Evolutionary conservation across 2,888 invertebrate species (phyloP), one percentile per base, ranked within the genome.

Genomic region (Himalopsyche kuldschensis): DNA sequence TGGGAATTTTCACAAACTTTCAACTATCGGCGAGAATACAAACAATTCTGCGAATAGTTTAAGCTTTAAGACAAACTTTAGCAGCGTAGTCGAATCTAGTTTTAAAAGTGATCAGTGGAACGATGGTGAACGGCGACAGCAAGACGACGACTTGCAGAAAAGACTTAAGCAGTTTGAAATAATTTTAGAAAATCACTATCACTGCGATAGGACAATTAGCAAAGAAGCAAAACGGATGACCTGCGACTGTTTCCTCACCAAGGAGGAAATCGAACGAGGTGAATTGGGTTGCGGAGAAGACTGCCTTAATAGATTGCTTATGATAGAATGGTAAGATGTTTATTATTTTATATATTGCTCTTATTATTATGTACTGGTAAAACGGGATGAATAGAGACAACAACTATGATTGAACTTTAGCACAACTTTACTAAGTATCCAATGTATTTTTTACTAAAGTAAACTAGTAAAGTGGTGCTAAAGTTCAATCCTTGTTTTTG

Each of bases 271-370:
- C 86, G 94, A 94, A 69, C 92, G 95, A 83, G 97, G 97, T 0
- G 96, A 97, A 88, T 90, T 94, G 85, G 98, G 97, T 11, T 99
- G 99, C 89, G 98, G 97, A 0, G 97, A 98, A 88, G 98, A 98
- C 90, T 99, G 99, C 90, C 93, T 99, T 47, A 99, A 99, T 92
- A 94, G 98, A 88, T 93, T 99, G 89, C 94, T 99, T n/a, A 97
- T 98, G 96, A 98, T 99, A 89, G 99, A 99, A 93, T 99, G 98
- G 97, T 97, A 92, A 91, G 90, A 35, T 11, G 41, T 0, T 78
- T 77, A 81, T 69, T 8, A 20, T 31, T 30, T 82, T 76, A n/a
- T 47, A 35, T 27, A 32, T 20, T 27, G 10, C 3, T 35, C 35
- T 6, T 4, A 41, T 15, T 15, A 41, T 3, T 41, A 41, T 41